phyloP scores from a whole-genome alignment of 2,113 vertebrate species.

The Paramisgurnus dabryanus region DNA sequence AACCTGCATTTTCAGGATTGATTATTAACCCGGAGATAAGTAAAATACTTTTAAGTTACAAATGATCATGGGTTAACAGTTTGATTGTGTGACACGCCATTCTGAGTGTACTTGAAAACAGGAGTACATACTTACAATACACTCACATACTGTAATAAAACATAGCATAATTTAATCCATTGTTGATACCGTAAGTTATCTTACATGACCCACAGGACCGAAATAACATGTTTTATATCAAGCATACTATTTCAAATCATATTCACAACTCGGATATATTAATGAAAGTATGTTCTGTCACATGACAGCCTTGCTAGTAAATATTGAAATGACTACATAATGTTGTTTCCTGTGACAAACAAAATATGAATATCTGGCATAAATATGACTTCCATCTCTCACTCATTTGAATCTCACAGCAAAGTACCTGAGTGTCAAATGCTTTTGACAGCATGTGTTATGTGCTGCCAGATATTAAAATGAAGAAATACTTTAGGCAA shows the following conservation, averaged over 20 bases:
- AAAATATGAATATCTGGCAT: conserved; percentile 27
- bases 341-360: conserved; percentile 38
- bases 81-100: neutral
- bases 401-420: conserved; percentile 38
- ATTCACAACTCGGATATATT: conserved; percentile 21
- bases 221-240: neutral
- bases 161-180: neutral
- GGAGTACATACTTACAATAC: neutral
- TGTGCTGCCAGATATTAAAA: conserved; percentile 46
- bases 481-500: conserved; percentile 47
- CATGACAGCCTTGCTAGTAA: conserved; percentile 29
- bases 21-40: too few species aligned
- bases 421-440: conserved; percentile 43
- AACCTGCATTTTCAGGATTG: too few species aligned
- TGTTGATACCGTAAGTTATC: neutral
- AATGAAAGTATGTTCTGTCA: conserved; percentile 17
- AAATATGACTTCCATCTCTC: conserved; percentile 50
- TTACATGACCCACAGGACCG: conserved; percentile 17
- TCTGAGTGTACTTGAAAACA: neutral
- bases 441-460: conserved; percentile 33
- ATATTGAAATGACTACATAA: conserved; percentile 42
- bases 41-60: too few species aligned
- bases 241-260: conserved; percentile 7
- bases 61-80: too few species aligned
- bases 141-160: conserved; percentile 5